These are phyloP conservation scores for Eurystomus gularis DNA, from an alignment of 2,113 vertebrate genomes.

Conservation along the genomic window DNA sequence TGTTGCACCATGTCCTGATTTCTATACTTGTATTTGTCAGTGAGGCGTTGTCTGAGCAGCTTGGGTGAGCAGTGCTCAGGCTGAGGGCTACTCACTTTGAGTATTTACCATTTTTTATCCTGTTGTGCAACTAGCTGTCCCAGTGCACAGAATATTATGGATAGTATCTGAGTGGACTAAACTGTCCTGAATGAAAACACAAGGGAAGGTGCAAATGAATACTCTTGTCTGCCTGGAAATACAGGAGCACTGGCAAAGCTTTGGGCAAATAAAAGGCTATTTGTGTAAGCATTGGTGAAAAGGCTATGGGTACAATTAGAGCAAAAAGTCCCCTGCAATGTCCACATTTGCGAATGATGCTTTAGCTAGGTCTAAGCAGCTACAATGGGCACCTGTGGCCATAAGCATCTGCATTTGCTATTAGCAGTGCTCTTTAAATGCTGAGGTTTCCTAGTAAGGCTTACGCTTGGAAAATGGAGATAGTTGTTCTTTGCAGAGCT, in stretches of 20 bases:
- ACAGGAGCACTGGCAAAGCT: not conserved
- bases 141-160: not conserved
- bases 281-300: not conserved
- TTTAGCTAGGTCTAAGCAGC: not conserved
- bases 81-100: not conserved
- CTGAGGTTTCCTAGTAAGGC: not conserved
- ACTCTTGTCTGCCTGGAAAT: not conserved
- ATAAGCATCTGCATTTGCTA: not conserved
- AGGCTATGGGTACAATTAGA: not conserved
- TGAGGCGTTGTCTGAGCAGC: not conserved
- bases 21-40: not conserved
- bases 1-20: conserved; percentile 48
- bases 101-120: not conserved
- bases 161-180: not conserved
- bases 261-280: not conserved
- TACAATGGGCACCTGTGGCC: not conserved
- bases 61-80: not conserved
- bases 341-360: not conserved
- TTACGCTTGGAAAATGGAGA: not conserved
- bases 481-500: not conserved
- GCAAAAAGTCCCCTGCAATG: not conserved
- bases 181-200: not conserved
- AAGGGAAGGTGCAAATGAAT: not conserved
- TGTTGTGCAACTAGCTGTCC: not conserved
- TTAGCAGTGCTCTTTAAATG: not conserved